Evolutionary conservation across 2,113 vertebrate genomes (phyloP).

Genomic region (Dermatemys mawii): DNA sequence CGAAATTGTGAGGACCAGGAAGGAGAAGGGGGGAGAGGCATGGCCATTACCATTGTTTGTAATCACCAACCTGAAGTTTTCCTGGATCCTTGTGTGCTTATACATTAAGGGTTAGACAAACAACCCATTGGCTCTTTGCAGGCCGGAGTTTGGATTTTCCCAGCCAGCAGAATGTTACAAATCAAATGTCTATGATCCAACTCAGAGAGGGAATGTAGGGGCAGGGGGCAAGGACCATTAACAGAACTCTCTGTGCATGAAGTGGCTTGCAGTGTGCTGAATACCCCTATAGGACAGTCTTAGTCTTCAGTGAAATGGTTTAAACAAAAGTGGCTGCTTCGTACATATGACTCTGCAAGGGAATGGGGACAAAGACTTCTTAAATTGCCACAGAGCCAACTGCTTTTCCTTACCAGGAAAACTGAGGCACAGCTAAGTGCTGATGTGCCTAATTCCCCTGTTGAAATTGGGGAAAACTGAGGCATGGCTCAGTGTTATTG

Average conservation of each 20-base stretch:
- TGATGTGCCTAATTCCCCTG: background rate
- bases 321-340: background rate
- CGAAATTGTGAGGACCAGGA: background rate
- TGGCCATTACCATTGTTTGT: background rate
- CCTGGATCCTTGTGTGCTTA: background rate
- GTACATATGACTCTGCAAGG: background rate
- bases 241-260: background rate
- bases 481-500: background rate
- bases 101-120: background rate
- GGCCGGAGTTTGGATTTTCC: background rate
- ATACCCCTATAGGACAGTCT: background rate
- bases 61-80: background rate
- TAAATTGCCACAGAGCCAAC: background rate
- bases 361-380: no score
- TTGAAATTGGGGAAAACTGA: background rate
- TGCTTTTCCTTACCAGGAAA: background rate
- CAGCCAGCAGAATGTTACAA: background rate
- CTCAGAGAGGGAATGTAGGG: background rate
- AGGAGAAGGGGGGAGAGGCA: background rate
- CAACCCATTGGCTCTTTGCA: background rate
- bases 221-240: background rate
- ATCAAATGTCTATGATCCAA: background rate
- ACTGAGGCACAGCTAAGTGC: background rate
- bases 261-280: background rate
- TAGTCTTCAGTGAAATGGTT: background rate